A percentile compares a stretch with the other conserved stretches of the same genome.
These are phyloP conservation scores for Drosophila mulleri DNA, from an alignment of 2,888 invertebrate species.

Conservation along the genomic window DNA sequence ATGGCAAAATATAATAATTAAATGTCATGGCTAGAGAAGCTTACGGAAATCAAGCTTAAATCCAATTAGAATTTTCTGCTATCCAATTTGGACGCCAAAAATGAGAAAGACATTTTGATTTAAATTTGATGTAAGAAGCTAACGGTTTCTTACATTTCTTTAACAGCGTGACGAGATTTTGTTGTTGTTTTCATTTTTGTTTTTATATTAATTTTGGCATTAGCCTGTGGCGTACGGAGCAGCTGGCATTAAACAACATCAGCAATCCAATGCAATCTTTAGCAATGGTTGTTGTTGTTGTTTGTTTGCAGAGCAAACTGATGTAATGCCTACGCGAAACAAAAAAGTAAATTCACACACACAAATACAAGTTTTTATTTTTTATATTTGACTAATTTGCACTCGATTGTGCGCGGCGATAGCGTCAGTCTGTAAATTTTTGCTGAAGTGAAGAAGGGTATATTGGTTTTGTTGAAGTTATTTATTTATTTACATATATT, in stretches of 20 bases:
- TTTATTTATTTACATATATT: too few species aligned
- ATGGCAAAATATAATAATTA: background rate
- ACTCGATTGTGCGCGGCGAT: slow-evolving; percentile 50
- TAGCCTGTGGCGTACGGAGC: slow-evolving; percentile 8
- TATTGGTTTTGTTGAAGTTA: background rate
- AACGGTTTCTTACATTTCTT: slow-evolving; percentile 26
- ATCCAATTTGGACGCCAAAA: background rate
- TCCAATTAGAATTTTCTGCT: background rate
- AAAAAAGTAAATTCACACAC: background rate
- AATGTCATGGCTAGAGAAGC: background rate
- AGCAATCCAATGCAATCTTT: background rate
- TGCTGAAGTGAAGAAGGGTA: background rate
- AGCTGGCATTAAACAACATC: background rate
- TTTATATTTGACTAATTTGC: slow-evolving; percentile 52
- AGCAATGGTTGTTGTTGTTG: background rate
- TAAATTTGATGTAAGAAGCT: slow-evolving; percentile 30
- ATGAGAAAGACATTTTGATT: background rate
- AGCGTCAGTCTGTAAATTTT: slow-evolving; percentile 52
- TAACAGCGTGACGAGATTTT: slow-evolving; percentile 42
- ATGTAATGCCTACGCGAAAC: slow-evolving; percentile 2
- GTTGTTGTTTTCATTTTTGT: slow-evolving; percentile 28
- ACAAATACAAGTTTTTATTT: background rate
- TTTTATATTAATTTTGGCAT: slow-evolving; percentile 6
- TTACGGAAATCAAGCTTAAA: background rate
- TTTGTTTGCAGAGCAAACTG: background rate